Conservation (phyloP, 2,113 vertebrate genomes). For the Spea bombifrons region DNA sequence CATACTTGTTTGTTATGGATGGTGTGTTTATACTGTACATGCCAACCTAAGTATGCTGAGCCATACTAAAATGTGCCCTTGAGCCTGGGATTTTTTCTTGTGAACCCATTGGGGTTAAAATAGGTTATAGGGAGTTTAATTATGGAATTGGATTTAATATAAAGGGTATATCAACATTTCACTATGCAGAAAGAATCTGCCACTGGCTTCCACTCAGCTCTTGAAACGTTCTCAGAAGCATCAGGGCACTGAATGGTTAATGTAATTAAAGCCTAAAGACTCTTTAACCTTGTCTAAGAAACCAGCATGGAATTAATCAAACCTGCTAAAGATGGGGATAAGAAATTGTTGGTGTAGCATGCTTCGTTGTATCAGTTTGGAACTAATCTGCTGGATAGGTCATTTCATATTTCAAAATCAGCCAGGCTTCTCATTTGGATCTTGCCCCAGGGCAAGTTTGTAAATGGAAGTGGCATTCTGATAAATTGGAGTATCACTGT, state of each 20-base stretch:
- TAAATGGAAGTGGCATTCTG: neutral
- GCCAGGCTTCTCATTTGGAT: neutral
- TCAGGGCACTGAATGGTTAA: conserved; percentile 1
- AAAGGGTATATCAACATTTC: too few species aligned
- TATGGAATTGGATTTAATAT: too few species aligned
- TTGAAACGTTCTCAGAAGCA: neutral
- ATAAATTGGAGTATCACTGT: neutral
- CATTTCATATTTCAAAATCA: conserved; percentile 7
- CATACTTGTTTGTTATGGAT: too few species aligned
- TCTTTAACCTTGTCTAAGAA: conserved; percentile 8
- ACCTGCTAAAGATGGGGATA: neutral
- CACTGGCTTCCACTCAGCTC: neutral
- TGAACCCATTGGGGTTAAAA: too few species aligned
- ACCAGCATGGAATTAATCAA: neutral
- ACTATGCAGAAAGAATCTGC: too few species aligned
- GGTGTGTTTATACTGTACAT: too few species aligned
- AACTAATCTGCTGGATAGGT: conserved; percentile 1
- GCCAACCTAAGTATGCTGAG: too few species aligned
- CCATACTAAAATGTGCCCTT: too few species aligned
- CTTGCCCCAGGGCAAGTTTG: neutral
- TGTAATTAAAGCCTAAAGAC: neutral
- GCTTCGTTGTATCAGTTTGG: neutral
- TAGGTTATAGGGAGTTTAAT: too few species aligned
- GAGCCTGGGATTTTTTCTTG: too few species aligned
- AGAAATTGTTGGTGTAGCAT: neutral